Evolutionary conservation across 2,888 invertebrate species (phyloP).

Genomic region (Caenorhabditis sp.): DNA sequence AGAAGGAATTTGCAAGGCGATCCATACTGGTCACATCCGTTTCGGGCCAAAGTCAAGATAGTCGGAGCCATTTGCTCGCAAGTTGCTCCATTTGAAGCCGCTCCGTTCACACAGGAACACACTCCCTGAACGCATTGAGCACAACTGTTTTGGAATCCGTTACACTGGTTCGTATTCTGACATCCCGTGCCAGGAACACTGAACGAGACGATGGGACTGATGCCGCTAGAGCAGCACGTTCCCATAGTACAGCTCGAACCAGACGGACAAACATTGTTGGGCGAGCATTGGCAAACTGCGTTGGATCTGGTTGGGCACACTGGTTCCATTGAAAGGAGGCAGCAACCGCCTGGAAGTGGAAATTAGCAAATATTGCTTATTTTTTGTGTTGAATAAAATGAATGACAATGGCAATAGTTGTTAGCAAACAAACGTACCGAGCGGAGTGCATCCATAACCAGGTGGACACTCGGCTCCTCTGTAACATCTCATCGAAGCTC

Average conservation of each 20-base stretch:
- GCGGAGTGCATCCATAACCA: conserved; percentile 75
- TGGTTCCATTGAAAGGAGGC: conserved; percentile 73
- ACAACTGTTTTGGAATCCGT: conserved; percentile 69
- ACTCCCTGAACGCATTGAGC: conserved; percentile 70
- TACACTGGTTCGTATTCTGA: conserved; percentile 70
- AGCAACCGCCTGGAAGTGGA: conserved; percentile 71
- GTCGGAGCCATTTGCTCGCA: conserved; percentile 68
- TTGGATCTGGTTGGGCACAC: conserved; percentile 68
- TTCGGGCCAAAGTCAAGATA: conserved; percentile 67
- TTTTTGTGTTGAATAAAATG: neutral
- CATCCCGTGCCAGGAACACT: conserved; percentile 73
- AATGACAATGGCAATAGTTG: too few relatives aligned
- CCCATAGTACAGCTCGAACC: conserved; percentile 74
- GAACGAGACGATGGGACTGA: conserved; percentile 47
- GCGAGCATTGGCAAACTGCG: conserved; percentile 78
- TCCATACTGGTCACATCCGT: conserved; percentile 77
- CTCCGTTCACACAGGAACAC: conserved; percentile 72
- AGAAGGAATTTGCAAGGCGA: conserved; percentile 71
- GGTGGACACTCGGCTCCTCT: conserved; percentile 76
- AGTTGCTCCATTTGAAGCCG: conserved; percentile 70
- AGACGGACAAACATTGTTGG: conserved; percentile 74
- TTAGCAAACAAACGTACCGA: conserved; percentile 34
- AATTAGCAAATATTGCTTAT: conserved; percentile 2
- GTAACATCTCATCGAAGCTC: conserved; percentile 71
- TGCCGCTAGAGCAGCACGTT: conserved; percentile 72